Base-by-base conservation (phyloP, 2,888 invertebrate species). In the Cistogaster globosa region DNA sequence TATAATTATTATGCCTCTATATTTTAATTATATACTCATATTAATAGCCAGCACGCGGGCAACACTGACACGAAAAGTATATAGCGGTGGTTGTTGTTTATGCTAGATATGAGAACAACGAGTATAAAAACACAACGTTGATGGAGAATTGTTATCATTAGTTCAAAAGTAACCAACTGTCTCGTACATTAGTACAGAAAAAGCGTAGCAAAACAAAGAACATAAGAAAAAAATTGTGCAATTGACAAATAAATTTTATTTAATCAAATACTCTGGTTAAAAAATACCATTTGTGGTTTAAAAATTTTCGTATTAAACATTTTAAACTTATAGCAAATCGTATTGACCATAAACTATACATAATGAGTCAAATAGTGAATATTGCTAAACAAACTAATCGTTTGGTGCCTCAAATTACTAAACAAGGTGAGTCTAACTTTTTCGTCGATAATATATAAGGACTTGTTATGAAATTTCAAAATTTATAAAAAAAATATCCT, bases 361-460 rank as follows among this genome's bases (percentile, higher is more conserved):
- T 67, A 86, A 88, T 88, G 88, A 88, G 86, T 86, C 89, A 90
- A 75, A 87, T 90, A 87, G 87, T 88, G 68, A 90, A 89, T 75
- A 63, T 85, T 18, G 69, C 78, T 20, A 86, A 86, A 84, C 90
- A 90, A 86, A 86, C 88, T 1, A 83, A 87, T 69, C 89, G 90
- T 14, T 86, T 88, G 77, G 79, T 87, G 83, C 90, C 90, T 18
- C 91, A 89, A 72, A 72, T 89, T 62, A 86, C 88, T 79, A 89
- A 89, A 68, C 91, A 91, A 89, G 90, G 90, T 90, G 88, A 86
- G 80, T 82, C n/a, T n/a, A n/a, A n/a, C n/a, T n/a, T 57, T 48
- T 55, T 12, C n/a, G 42, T 26, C 2, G 5, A n/a, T 48, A 8
- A 55, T 11, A 55, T 9, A 0, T 18, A 5, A 20, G 12, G 16